Evolutionary conservation across 1,140 invertebrate genomes (phyloP), one percentile per base, ranked within the genome.

Genomic region (Parapsyche elsis): DNA sequence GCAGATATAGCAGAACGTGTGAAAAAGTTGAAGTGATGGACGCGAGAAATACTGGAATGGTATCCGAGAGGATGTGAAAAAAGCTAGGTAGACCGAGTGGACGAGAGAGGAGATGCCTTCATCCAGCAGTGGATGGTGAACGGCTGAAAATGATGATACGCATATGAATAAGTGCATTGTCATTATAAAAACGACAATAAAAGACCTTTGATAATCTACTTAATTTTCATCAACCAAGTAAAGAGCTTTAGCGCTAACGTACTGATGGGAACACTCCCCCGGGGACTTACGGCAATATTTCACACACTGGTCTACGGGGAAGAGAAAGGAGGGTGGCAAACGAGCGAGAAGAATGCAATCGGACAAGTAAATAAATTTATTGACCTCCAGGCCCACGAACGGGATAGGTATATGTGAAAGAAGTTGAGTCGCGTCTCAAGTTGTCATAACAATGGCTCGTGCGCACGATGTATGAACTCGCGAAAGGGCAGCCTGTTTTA

Each of bases 401-500:
- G 26, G 24, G n/a, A 30, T 14, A 38, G 38, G 30, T 26, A n/a
- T 9, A 38, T 38, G 7, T 24, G 23, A 14, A 19, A 26, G 64
- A 67, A 67, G 16, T 71, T 26, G 49, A 14, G 21, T 71, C 70
- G 5, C 19, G 70, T 49, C 73, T 75, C 73, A 75, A 75, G 73
- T 75, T 78, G 76, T 78, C 76, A 78, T 78, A 78, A 78, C 76
- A 78, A 78, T 71, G 44, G 76, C 38, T n/a, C 23, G 24, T 30
- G 49, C 12, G 10, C 10, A 53, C 49, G 76, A 78, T 67, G 38
- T 78, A 78, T 71, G 76, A 78, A 78, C 76, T 78, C 38, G 76
- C 44, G 61, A 78, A 78, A 78, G 76, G 61, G 67, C 76, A 78
- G 38, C 67, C 76, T 71, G 64, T 78, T 78, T 78, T 78, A 78